Percentiles rank a stretch among this genome's conserved stretches.
Evolutionary conservation across 1,140 invertebrate species (phyloP).

Genomic region (Caenorhabditis brenneri): DNA sequence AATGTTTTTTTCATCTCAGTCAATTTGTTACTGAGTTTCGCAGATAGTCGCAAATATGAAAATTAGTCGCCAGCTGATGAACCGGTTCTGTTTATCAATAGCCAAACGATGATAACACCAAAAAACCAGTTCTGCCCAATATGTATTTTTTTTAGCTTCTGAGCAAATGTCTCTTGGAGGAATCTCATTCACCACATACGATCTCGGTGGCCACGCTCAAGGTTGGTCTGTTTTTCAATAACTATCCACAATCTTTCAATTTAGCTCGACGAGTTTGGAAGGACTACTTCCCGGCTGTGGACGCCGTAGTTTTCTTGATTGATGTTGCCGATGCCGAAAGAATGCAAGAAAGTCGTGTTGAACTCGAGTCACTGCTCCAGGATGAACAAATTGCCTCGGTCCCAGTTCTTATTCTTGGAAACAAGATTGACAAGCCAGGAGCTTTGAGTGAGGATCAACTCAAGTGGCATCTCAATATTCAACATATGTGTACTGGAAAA

Average conservation of each 20-base stretch:
- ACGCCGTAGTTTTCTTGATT: conserved; percentile 97
- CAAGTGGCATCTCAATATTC: conserved; percentile 87
- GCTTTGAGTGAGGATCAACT: conserved; percentile 97
- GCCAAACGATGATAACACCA: neutral
- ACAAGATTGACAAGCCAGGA: conserved; percentile 96
- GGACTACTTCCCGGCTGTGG: conserved; percentile 98
- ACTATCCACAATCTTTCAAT: neutral
- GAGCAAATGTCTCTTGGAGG: conserved; percentile 98
- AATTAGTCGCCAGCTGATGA: neutral
- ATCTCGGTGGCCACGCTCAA: conserved; percentile 97
- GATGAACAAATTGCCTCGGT: conserved; percentile 88
- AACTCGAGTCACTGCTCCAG: conserved; percentile 79
- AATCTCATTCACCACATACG: conserved; percentile 99
- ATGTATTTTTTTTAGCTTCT: conserved; percentile 78
- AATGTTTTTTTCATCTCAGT: no score
- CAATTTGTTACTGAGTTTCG: neutral
- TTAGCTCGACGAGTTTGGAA: conserved; percentile 95
- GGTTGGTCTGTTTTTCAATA: conserved; percentile 75
- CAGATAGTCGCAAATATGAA: neutral
- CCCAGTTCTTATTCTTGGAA: conserved; percentile 94
- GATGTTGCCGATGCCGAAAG: conserved; percentile 89
- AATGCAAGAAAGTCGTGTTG: conserved; percentile 85
- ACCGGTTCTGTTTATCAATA: conserved; percentile 5
- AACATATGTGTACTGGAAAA: conserved; percentile 95
- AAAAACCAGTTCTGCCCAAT: neutral